Conservation (phyloP, 2,797 vertebrate genomes). For the Sebastes vulpes region DNA sequence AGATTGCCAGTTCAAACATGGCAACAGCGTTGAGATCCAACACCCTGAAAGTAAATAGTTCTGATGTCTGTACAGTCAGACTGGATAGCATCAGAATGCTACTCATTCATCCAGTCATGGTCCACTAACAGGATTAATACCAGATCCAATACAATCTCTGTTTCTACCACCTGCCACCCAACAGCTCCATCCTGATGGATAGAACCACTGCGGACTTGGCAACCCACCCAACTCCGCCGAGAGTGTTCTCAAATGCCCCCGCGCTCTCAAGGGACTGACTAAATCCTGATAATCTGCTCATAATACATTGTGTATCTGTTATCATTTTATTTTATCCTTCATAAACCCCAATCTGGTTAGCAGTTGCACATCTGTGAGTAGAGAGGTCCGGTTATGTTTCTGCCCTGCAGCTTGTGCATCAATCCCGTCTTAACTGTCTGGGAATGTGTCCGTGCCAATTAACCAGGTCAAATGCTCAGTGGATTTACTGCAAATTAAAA, state of each 20-base stretch:
- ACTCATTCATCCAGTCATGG: constrained; percentile 58
- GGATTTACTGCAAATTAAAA: constrained; percentile 61
- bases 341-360: neutral
- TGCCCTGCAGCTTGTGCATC: neutral
- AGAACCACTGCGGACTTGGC: constrained; percentile 41
- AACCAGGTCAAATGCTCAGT: constrained; percentile 38
- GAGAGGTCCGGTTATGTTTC: neutral
- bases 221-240: constrained; percentile 16
- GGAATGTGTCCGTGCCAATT: constrained; percentile 41
- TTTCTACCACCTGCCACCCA: constrained; percentile 49
- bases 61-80: constrained; percentile 12
- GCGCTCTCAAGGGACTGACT: neutral
- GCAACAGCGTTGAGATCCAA: constrained; percentile 11
- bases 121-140: constrained; percentile 64
- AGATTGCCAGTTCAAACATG: constrained; percentile 29
- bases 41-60: constrained; percentile 40
- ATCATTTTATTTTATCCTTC: neutral
- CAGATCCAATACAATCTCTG: constrained; percentile 47
- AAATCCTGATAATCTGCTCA: constrained; percentile 19
- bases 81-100: constrained; percentile 31
- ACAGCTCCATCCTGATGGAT: constrained; percentile 45
- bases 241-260: constrained; percentile 33
- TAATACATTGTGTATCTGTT: neutral
- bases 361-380: constrained; percentile 4
- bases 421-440: constrained; percentile 10